Evolutionary conservation across 2,888 invertebrate species (phyloP), one percentile per base, ranked within the genome.

Genomic region (Tetrapedia diversipes): DNA sequence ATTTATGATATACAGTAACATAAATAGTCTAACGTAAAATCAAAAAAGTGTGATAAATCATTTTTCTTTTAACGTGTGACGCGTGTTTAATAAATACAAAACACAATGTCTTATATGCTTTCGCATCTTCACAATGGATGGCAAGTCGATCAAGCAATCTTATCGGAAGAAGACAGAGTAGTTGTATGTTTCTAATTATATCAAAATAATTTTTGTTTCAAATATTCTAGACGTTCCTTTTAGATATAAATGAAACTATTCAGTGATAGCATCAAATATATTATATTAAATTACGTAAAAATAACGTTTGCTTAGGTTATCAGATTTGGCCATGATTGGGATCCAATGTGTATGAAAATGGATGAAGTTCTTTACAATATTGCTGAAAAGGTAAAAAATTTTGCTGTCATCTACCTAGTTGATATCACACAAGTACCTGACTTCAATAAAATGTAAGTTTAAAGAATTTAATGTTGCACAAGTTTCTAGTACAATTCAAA

Each of bases 271-370:
- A 10, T 41, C 6, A 10, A 8, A 10, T 57, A 27, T 37, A 41
- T 29, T 19, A 19, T 24, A 6, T 61, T 11, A 14, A 16, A 59
- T 32, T 16, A 29, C 1, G 14, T 27, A 11, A 14, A 19, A 57
- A 43, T 29, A n/a, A 39, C 29, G 6, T 63, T 67, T 37, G 88
- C 90, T 22, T 86, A 97, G 97, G 97, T 97, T 0, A 98, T 99
- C 78, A 94, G 99, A 71, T 99, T 99, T 92, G 99, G 99, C 0
- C 99, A 99, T 91, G 99, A 99, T 94, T 99, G 99, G 99, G 99
- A 99, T 91, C 99, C 99, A 0, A 98, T 98, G 0, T 99, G 99
- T 91, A 99, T 99, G 99, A 98, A 99, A 93, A 99, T 99, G 99
- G 99, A 99, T 88, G 99, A 99, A 94, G 98, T 98, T 0, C 92